Evolutionary conservation across 2,797 vertebrate species (phyloP).

Genomic region (Oreortyx pictus): DNA sequence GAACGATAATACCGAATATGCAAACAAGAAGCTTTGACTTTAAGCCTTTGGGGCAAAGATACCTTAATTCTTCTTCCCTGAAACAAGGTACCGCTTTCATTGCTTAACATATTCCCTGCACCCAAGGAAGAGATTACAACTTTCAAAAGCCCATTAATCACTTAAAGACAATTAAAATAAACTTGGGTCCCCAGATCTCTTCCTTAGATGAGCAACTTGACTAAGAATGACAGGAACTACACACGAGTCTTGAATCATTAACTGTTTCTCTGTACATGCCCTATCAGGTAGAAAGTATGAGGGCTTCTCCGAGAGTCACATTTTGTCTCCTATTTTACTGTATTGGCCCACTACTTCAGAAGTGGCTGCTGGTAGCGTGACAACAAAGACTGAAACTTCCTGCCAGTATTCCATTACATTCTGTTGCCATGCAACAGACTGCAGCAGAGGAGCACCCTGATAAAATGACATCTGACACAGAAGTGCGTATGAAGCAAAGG

Average conservation of each 20-base stretch:
- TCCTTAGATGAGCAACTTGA: background rate
- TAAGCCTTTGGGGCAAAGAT: background rate
- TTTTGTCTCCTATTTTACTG: background rate
- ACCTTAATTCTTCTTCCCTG: background rate
- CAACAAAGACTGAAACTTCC: background rate
- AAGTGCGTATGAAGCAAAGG: background rate
- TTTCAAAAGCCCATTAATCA: background rate
- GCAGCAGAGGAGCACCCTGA: background rate
- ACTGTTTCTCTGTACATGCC: no score
- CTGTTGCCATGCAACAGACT: background rate
- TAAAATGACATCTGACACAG: background rate
- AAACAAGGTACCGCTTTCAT: background rate
- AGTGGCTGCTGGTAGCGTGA: background rate
- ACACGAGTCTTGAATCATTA: background rate
- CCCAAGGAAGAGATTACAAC: background rate
- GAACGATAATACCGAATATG: background rate
- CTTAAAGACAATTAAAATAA: background rate
- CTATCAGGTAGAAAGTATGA: background rate
- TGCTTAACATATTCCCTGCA: background rate
- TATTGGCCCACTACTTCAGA: background rate
- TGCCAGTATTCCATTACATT: background rate
- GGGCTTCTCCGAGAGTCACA: background rate
- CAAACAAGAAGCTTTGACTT: background rate
- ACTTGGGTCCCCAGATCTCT: background rate
- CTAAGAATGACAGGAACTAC: background rate